phyloP scores from a whole-genome alignment of 2,797 vertebrate genomes.

The Sphenodon punctatus region DNA sequence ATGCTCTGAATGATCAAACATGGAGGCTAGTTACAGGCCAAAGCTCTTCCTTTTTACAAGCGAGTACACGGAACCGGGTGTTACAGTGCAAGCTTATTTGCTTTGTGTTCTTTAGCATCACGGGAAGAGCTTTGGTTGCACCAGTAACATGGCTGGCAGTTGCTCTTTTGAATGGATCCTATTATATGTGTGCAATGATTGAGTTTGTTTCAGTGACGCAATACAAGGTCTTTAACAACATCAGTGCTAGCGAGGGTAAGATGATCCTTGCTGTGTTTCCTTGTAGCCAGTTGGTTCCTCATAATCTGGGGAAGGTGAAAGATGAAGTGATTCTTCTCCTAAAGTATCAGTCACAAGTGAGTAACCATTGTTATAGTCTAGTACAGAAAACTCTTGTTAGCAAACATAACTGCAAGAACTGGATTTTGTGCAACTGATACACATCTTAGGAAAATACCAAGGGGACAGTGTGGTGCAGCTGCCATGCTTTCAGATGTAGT shows the following conservation, averaged over 20 bases:
- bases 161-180: constrained; percentile 74
- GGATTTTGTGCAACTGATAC: neutral
- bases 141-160: constrained; percentile 77
- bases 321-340: constrained; percentile 75
- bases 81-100: constrained; percentile 71
- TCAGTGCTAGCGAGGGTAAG: constrained; percentile 6
- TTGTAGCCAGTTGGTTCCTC: constrained; percentile 56
- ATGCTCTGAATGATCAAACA: constrained; percentile 71
- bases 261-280: constrained; percentile 68
- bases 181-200: constrained; percentile 75
- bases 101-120: constrained; percentile 69
- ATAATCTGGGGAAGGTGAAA: constrained; percentile 50
- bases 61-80: neutral
- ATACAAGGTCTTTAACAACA: constrained; percentile 34
- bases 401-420: rapidly evolving
- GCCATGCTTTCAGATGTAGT: too few species aligned
- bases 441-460: neutral
- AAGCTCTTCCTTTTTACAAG: constrained; percentile 41
- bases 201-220: constrained; percentile 58
- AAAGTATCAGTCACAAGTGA: constrained; percentile 79
- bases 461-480: too few species aligned
- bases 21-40: constrained; percentile 71
- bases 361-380: neutral
- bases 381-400: neutral
- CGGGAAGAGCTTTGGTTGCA: constrained; percentile 72